Conservation (phyloP, 64 coral and sea anemone species). For the Montipora efflorescens region DNA sequence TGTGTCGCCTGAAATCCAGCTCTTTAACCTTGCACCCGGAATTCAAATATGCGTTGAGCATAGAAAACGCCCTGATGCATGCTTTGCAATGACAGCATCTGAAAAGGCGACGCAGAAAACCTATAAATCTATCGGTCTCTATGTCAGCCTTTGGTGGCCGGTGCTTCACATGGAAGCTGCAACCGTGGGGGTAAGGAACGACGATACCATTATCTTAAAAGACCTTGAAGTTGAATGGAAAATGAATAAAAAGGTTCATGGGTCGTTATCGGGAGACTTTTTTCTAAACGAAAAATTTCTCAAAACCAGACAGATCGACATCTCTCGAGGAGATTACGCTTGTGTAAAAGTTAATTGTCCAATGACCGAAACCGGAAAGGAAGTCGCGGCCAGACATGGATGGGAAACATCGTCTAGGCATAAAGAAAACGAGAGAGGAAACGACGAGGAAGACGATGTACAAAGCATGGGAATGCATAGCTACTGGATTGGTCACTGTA, state of each 20-base stretch:
- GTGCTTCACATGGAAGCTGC: constrained; percentile 70
- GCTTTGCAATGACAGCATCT: constrained; percentile 57
- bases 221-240: constrained; percentile 36
- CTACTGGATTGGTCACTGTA: constrained; percentile 68
- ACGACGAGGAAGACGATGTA: not conserved
- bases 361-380: not conserved
- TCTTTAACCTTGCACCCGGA: constrained; percentile 51
- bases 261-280: constrained; percentile 10
- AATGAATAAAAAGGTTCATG: not conserved
- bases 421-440: not conserved
- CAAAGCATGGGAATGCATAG: not conserved
- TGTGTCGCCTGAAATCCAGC: constrained; percentile 58
- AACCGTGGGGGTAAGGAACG: constrained; percentile 32
- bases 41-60: constrained; percentile 67
- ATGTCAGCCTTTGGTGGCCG: constrained; percentile 54
- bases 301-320: constrained; percentile 35
- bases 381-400: too few relatives aligned
- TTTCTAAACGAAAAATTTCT: not conserved
- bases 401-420: too few relatives aligned
- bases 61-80: constrained; percentile 46
- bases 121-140: constrained; percentile 10
- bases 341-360: constrained; percentile 52
- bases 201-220: constrained; percentile 57
- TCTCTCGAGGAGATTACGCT: constrained; percentile 59
- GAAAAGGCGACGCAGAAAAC: constrained; percentile 24